phyloP scores from a whole-genome alignment of 2,797 vertebrate species.

The Pseudocheirus occidentalis region DNA sequence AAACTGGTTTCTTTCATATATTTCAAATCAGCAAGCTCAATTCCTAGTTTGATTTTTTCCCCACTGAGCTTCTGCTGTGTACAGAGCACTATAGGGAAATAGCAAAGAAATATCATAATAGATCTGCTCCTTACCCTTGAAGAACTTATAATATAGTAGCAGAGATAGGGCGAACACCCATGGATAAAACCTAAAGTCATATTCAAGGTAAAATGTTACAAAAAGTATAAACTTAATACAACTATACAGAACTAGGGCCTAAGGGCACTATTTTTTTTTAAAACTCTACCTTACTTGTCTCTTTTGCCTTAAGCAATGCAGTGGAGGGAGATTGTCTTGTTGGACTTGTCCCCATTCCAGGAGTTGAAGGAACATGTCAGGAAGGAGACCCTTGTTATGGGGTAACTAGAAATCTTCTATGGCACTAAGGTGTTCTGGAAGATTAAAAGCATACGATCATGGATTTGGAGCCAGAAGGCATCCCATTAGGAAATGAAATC shows the following conservation, averaged over 20 bases:
- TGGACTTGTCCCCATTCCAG: neutral
- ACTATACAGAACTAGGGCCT: neutral
- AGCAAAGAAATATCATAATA: conserved; percentile 38
- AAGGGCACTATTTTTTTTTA: neutral
- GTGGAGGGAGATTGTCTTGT: neutral
- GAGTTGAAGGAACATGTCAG: neutral
- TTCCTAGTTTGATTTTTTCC: conserved; percentile 37
- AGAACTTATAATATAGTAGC: neutral
- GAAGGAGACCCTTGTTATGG: neutral
- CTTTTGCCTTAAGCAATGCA: neutral
- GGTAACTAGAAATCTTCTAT: neutral
- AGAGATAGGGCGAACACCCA: neutral
- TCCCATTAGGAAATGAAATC: neutral
- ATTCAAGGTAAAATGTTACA: conserved; percentile 2
- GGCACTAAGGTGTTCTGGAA: neutral
- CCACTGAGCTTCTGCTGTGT: neutral
- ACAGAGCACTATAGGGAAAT: conserved; percentile 1
- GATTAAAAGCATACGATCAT: neutral
- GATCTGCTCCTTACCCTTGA: neutral
- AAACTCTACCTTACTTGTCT: neutral
- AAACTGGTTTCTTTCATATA: conserved; percentile 4
- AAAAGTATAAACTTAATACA: neutral
- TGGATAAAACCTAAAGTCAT: neutral
- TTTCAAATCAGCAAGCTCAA: neutral
- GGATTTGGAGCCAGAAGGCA: neutral